Percentiles rank a stretch among this genome's conserved stretches.
phyloP scores from a whole-genome alignment of 2,113 vertebrate species.

The Physeter macrocephalus region DNA sequence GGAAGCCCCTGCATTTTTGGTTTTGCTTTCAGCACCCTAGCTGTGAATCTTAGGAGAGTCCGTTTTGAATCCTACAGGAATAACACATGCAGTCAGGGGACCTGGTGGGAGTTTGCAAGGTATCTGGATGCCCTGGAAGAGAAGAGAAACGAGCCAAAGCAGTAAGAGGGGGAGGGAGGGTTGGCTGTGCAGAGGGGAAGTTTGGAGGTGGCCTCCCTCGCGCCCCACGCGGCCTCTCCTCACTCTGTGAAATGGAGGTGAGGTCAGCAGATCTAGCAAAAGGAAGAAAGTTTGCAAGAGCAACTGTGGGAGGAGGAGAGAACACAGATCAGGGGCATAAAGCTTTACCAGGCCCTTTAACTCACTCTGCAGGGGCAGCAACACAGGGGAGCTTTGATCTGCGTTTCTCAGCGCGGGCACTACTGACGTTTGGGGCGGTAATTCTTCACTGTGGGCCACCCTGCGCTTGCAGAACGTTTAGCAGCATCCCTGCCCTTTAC shows the following conservation, averaged over 20 bases:
- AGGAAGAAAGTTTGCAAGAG: not conserved
- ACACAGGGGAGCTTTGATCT: not conserved
- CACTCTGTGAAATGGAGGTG: not conserved
- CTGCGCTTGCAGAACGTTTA: not conserved
- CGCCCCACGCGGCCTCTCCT: not conserved
- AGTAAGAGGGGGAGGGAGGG: not conserved
- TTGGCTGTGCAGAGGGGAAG: not conserved
- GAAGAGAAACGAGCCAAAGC: not conserved
- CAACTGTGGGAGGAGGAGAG: too few species aligned
- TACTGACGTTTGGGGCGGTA: not conserved
- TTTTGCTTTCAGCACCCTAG: not conserved
- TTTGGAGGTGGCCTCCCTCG: too few species aligned
- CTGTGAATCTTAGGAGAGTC: not conserved
- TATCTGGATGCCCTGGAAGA: not conserved
- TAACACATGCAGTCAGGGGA: too few species aligned
- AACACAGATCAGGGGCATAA: not conserved
- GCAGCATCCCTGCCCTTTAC: not conserved
- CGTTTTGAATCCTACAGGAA: not conserved
- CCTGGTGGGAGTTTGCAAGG: too few species aligned
- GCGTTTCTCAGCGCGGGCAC: fast-evolving
- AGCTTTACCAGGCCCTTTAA: not conserved
- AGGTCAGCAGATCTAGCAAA: not conserved
- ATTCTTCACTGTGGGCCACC: not conserved
- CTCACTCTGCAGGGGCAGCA: not conserved
- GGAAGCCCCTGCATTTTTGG: not conserved